Evolutionary conservation across 2,113 vertebrate species (phyloP).

Genomic region (Polyodon spathula): DNA sequence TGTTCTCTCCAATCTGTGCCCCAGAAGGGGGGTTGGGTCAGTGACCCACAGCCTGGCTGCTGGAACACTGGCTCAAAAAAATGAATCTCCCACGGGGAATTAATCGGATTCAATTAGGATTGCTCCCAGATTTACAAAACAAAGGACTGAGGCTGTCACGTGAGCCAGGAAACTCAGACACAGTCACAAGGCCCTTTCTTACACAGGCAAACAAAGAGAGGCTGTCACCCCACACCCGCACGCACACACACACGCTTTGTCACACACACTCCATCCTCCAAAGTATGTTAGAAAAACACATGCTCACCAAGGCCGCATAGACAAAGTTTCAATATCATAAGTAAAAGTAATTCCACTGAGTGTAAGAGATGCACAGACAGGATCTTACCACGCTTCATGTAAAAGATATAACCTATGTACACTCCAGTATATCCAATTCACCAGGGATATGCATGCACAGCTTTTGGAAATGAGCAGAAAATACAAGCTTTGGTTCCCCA

Average conservation of each 20-base stretch:
- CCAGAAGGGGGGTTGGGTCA: slow-evolving; percentile 5
- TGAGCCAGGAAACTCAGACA: slow-evolving; percentile 33
- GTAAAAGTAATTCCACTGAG: too few relatives aligned
- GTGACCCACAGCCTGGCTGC: slow-evolving; percentile 18
- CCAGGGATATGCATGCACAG: too few relatives aligned
- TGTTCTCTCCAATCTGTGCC: too few relatives aligned
- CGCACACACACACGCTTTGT: background rate
- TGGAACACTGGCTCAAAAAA: slow-evolving; percentile 28
- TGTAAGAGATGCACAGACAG: too few relatives aligned
- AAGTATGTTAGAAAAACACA: too few relatives aligned
- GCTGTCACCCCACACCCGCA: slow-evolving; percentile 31
- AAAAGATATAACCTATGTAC: too few relatives aligned
- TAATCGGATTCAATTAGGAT: slow-evolving; percentile 43
- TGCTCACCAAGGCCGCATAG: too few relatives aligned
- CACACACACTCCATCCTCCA: slow-evolving; percentile 9
- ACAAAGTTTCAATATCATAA: too few relatives aligned
- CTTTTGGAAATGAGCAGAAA: too few relatives aligned
- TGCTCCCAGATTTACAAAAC: slow-evolving; percentile 35
- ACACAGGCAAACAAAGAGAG: slow-evolving; percentile 31
- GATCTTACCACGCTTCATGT: too few relatives aligned
- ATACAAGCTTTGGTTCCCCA: too few relatives aligned
- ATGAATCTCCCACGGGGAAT: slow-evolving; percentile 29
- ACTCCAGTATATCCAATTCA: too few relatives aligned
- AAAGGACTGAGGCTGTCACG: slow-evolving; percentile 33
- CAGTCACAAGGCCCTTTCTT: slow-evolving; percentile 32